phyloP scores from a whole-genome alignment of 2,888 invertebrate species.

The Rhorus exstirpatorius region DNA sequence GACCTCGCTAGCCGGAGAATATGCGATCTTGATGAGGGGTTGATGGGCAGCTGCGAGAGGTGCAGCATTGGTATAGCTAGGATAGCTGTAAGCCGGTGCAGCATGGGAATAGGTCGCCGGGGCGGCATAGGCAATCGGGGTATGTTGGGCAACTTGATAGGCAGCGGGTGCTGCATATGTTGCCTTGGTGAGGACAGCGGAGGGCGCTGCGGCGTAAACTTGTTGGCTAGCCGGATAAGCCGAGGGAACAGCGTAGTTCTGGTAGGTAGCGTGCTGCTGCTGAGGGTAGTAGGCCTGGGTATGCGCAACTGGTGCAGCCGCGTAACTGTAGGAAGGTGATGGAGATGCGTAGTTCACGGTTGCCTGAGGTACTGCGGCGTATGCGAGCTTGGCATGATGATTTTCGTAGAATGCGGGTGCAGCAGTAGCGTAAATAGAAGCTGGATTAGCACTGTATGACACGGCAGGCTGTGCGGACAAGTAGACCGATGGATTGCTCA shows the following conservation, averaged over 20 bases:
- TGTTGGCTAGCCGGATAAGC: constrained; percentile 51
- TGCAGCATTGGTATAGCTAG: constrained; percentile 46
- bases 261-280: constrained; percentile 54
- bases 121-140: constrained; percentile 57
- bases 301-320: constrained; percentile 61
- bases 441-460: constrained; percentile 43
- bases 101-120: constrained; percentile 58
- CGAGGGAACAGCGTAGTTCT: constrained; percentile 57
- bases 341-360: constrained; percentile 52
- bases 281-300: constrained; percentile 63
- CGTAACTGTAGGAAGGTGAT: constrained; percentile 46
- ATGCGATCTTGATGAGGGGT: constrained; percentile 67
- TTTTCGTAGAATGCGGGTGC: constrained; percentile 55
- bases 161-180: constrained; percentile 63
- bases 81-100: constrained; percentile 23
- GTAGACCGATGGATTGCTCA: constrained; percentile 87
- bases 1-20: constrained; percentile 71
- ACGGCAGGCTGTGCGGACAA: constrained; percentile 62
- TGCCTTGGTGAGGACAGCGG: constrained; percentile 58
- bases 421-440: constrained; percentile 57
- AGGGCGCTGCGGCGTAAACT: constrained; percentile 64
- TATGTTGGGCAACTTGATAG: constrained; percentile 61
- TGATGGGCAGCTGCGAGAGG: constrained; percentile 61
- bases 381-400: constrained; percentile 50
- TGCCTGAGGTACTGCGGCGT: constrained; percentile 52